Base-by-base conservation (phyloP, 2,888 invertebrate species). In the Saturnia japonica region DNA sequence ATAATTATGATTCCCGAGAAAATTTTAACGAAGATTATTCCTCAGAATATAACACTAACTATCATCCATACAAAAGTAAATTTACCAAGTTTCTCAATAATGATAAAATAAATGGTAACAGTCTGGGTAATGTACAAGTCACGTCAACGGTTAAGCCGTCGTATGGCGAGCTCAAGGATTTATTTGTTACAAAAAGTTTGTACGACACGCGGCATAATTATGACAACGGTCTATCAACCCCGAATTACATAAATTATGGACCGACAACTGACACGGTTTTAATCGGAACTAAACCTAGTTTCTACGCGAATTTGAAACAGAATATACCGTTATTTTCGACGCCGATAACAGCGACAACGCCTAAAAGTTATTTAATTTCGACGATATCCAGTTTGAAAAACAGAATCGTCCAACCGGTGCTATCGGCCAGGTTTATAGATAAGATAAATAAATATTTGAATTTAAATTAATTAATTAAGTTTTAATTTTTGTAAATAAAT, bases 361-460 rank as follows among this genome's bases (percentile, higher is more conserved):
- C 88, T 1, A 76, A 77, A 28, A 83, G 73, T 69, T 92, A 90
- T 73, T 81, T 91, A 69, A 80, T 85, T 0, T 90, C 91, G 0
- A 90, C 92, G 0, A 88, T 93, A 51, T 81, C 87, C 0, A 88
- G 82, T 80, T 83, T 91, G 43, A 88, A 84, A 68, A 88, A 89
- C 68, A 86, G 86, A 76, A 82, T 90, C 43, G 74, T 67, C 25
- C 67, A 60, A 25, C 69, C 93, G 0, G 77, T 90, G 1, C 76
- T 93, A 8, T 88, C 90, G 0, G 80, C 84, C 69, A 85, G 83
- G 57, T 93, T 86, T 79, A 87, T 93, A 43, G 84, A 88, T 74
- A 90, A 87, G 72, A 91, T 93, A 47, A 91, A 91, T 78, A 91
- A 89, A 75, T 94, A 94, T 85, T 84, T 94, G 73, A 84, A 79